Base-by-base conservation (phyloP, 2,888 invertebrate genomes). In the Meteorus colon region DNA sequence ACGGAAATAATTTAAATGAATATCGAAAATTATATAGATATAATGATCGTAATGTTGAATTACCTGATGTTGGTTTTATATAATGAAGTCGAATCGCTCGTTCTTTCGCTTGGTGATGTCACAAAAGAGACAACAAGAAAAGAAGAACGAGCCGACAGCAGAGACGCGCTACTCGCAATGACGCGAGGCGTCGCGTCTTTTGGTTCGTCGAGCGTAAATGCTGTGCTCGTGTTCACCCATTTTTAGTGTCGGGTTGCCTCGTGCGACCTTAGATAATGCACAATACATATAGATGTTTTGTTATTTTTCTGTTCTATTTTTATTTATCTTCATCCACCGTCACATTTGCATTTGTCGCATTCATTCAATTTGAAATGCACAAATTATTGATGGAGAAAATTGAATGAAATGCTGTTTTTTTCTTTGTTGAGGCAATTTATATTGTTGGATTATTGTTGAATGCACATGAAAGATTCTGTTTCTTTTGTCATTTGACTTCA, bases 181-280 rank as follows among this genome's bases (percentile, higher is more conserved):
- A 68, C 29, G 68, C 51, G 48, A 68, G 48, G 68, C 45, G 68
- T 68, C 51, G 68, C 68, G 10, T 45, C 29, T 29, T 68, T 48
- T 68, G 68, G 29, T 68, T 51, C 29, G 68, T 48, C n/a, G 29
- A 68, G 68, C 51, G 51, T 29, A 68, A 41, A 45, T 29, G 10
- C n/a, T 41, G 41, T 45, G 29, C 31, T 68, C 41, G 68, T 68
- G 68, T 48, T 68, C 45, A 10, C 29, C 48, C 45, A 29, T 51
- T 68, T 67, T 62, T 62, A 31, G 31, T 29, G 27, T 68, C 14
- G 29, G 10, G n/a, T 45, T 14, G 16, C 14, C 51, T 48, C 51
- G 37, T 41, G 31, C 68, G 29, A 48, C 68, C 48, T 45, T 51
- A 67, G 27, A 67, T 67, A 68, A 68, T 68, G n/a, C 31, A n/a